A percentile compares a stretch with the other conserved stretches of the same genome.
These are phyloP conservation scores for Microtus montanus DNA, from an alignment of 2,113 vertebrate species.

Conservation along the genomic window DNA sequence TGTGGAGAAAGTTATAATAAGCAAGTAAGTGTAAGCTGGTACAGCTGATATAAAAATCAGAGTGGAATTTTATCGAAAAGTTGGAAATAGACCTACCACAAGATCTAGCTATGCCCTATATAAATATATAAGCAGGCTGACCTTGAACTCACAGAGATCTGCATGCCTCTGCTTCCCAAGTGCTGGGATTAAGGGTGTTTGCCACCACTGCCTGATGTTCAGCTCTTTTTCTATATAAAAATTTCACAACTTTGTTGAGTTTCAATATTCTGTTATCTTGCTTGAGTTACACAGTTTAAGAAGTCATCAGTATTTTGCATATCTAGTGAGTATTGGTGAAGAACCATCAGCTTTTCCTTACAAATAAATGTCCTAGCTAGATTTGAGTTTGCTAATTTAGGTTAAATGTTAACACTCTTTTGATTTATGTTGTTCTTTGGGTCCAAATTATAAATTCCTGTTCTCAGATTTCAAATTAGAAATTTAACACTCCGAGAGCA, in stretches of 20 bases:
- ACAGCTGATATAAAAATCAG: neutral
- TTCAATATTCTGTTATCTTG: neutral
- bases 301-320: neutral
- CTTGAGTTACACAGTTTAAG: neutral
- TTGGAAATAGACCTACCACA: neutral
- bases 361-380: neutral
- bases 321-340: neutral
- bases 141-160: neutral
- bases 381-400: neutral
- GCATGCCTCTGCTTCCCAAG: neutral
- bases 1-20: neutral
- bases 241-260: neutral
- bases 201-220: neutral
- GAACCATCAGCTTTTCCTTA: neutral
- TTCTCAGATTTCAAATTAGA: neutral
- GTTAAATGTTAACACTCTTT: neutral
- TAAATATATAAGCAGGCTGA: neutral
- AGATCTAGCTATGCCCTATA: neutral
- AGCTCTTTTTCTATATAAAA: neutral
- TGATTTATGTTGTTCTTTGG: neutral
- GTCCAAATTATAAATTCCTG: neutral
- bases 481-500: accelerated
- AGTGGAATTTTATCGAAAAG: neutral
- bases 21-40: neutral
- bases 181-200: neutral